Base-by-base conservation (phyloP, 53 echinoderm and acorn worm species). In the Glandiceps talaboti region DNA sequence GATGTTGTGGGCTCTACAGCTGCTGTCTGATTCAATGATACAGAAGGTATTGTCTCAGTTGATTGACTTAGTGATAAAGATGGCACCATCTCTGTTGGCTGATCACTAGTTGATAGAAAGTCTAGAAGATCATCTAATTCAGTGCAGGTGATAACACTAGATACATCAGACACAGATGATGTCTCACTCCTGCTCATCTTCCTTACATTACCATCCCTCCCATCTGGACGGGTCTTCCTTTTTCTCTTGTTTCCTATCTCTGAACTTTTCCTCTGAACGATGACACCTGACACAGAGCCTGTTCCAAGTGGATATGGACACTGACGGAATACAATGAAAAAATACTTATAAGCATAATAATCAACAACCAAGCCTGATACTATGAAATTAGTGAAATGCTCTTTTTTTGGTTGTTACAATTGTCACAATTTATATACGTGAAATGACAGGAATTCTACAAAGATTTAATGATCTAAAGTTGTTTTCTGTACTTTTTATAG, bases 221-320 rank as follows among this genome's bases (percentile, higher is more conserved):
- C 32, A 29, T 75, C 0, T 1, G 14, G 28, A 30, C 31, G 26
- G 1, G 28, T 73, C 29, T 33, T 32, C 74, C 79, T 85, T 80
- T 79, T 89, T 32, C 79, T 82, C 74, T 79, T 77, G 75, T 78
- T 83, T 27, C 86, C 86, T 32, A 89, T 89, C 31, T 89, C 89
- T 33, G 89, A 89, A 30, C 83, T 31, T 29, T 83, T 89, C 74
- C 89, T 32, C 32, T 81, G 73, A 26, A 86, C 77, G 30, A 89
- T 80, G 80, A 83, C 33, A 20, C 77, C 73, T 27, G 86, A 78
- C 1, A 73, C 27, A 28, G 78, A 88, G 45, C 33, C 31, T 1
- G 32, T 33, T 30, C 77, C 82, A 26, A 76, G 75, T 14, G 76
- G 73, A 27, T 29, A 27, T 73, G 77, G 77, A 85, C 85, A 87